Base-by-base conservation (phyloP, 1,140 invertebrate species). In the Drosophila subpulchrella region DNA sequence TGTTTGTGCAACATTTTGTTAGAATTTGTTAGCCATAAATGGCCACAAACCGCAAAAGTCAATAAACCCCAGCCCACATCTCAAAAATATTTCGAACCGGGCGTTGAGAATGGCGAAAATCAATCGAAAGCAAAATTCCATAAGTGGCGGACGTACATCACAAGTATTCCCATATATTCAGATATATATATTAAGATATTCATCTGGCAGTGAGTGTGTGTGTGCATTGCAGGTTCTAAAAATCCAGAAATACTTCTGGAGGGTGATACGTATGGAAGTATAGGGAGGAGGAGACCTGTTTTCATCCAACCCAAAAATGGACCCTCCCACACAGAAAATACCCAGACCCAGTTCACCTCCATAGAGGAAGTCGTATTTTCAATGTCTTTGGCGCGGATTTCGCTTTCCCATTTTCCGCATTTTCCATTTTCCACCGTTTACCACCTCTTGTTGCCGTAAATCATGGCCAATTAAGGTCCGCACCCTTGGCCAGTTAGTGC, bases 41-140 rank as follows among this genome's bases (percentile, higher is more conserved):
- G 83, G 84, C 44, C 36, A 56, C 48, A 76, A 51, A n/a, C 27
- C 65, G 47, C 47, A 38, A 51, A 65, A 86, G 82, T 86, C 82
- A 85, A 86, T 81, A 86, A 86, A 86, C 80, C 57, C 66, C 59
- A 51, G 65, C 84, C 83, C 83, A 88, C 83, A 89, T 62, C 46
- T 48, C 55, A 13, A 51, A 59, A 46, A 48, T 58, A 51, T 61
- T 75, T 39, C 58, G 56, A 15, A 39, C 38, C 36, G 55, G 58
- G 60, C 60, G 63, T 75, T 42, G 51, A 36, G 32, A 54, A 57
- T 56, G 39, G 72, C 63, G 59, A 72, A 70, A 78, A 78, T 81
- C 75, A 78, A 82, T 78, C 65, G 65, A 67, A 50, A 59, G 71
- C 63, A 60, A 77, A 82, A 73, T 65, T 70, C 83, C 76, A 76